Evolutionary conservation across 1,140 invertebrate genomes (phyloP), one percentile per base, ranked within the genome.

Genomic region (Hycleus cichorii): DNA sequence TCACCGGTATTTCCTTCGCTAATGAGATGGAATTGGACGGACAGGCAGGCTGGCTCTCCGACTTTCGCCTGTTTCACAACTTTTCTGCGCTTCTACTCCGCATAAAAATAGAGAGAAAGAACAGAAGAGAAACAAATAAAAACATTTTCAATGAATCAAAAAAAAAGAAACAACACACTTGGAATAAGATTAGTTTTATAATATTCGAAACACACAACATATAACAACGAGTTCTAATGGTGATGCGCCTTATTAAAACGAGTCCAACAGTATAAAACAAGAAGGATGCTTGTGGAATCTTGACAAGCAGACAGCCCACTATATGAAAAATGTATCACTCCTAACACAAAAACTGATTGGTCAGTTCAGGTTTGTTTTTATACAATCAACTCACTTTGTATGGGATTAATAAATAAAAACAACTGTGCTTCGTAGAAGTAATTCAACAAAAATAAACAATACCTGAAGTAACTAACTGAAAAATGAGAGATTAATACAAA

Each of bases 21-120:
- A 72, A 72, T 72, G 71, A 72, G 71, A 71, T 72, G 70, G 66
- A 72, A 72, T 72, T 70, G 71, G 69, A 72, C 64, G 67, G 71
- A 72, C 71, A 71, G 40, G 67, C 18, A 18, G 18, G 18, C 18
- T 18, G 18, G 18, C 18, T 18, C 18, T 18, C 18, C 18, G 18
- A 18, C 68, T 65, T 66, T 64, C 61, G 64, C 64, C 60, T 32
- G 67, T 32, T 69, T 69, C 56, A 64, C 66, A 66, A 68, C 65
- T 68, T 68, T 70, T 65, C 62, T 60, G 50, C 48, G 52, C 57
- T 60, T 50, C 59, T 39, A 32, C 24, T 53, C 4, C 7, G 7
- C 2, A 32, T 4, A 32, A 18, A 7, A 32, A 32, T 49, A 47
- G 49, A 57, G 49, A 51, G 57, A 32, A 32, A 32, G 0, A 32